phyloP scores from a whole-genome alignment of 2,113 vertebrate species.

The Nettapus auritus region DNA sequence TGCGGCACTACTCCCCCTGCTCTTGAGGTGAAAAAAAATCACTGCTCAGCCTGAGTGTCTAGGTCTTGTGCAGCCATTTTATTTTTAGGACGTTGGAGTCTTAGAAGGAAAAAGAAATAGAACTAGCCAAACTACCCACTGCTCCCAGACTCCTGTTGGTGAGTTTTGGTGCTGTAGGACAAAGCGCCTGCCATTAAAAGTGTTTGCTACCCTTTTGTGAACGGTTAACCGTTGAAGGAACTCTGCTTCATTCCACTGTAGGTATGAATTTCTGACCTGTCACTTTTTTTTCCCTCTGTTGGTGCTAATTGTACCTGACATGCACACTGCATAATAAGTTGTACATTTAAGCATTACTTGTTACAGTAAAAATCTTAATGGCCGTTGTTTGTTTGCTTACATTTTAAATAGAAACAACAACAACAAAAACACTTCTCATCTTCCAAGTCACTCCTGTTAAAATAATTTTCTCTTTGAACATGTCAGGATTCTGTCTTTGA shows the following conservation, averaged over 20 bases:
- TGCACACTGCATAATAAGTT: background rate
- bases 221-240: background rate
- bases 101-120: background rate
- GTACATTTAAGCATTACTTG: background rate
- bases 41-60: rapidly evolving
- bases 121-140: background rate
- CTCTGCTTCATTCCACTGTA: background rate
- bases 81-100: rapidly evolving
- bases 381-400: background rate
- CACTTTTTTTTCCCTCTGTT: background rate
- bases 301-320: background rate
- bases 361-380: conserved; percentile 1
- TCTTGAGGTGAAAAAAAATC: background rate
- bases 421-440: background rate
- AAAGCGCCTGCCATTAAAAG: background rate
- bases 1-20: background rate
- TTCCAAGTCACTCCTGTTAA: conserved; percentile 30
- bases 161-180: background rate
- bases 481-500: conserved; percentile 56
- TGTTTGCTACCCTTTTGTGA: background rate
- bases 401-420: background rate
- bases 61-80: background rate
- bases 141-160: background rate
- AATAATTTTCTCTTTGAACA: conserved; percentile 28
- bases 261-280: background rate